Percentiles rank a stretch among this genome's conserved stretches.
Evolutionary conservation across 2,888 invertebrate species (phyloP).

Genomic region (Cheilosia urbana): DNA sequence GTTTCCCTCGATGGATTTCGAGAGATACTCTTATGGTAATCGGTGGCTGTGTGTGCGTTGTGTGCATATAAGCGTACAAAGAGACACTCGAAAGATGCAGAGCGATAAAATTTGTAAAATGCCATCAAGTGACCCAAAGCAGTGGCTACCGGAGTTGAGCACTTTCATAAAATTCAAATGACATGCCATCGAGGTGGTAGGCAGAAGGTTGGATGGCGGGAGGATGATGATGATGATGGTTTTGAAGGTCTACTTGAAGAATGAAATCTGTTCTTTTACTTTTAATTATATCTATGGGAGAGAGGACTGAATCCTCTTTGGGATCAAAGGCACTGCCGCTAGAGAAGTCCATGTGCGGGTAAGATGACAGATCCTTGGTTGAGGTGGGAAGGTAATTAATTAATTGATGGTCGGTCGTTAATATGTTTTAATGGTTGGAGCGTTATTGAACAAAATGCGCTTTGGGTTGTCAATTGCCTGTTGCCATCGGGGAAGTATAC

Average conservation of each 20-base stretch:
- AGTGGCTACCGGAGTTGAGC: conserved; percentile 67
- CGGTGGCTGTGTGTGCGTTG: conserved; percentile 1
- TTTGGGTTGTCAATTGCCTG: not conserved
- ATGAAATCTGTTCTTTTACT: conserved; percentile 26
- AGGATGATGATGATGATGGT: conserved; percentile 25
- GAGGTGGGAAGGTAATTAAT: conserved; percentile 62
- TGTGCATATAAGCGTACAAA: conserved; percentile 8
- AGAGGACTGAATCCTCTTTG: conserved; percentile 29
- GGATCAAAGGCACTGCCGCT: conserved; percentile 46
- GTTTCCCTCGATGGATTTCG: conserved; percentile 16
- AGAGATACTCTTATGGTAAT: conserved; percentile 54
- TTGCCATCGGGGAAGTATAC: conserved; percentile 9
- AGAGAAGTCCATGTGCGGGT: conserved; percentile 16
- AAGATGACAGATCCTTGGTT: conserved; percentile 46
- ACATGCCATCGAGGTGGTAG: conserved; percentile 30
- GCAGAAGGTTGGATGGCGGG: not conserved
- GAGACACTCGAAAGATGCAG: conserved; percentile 34
- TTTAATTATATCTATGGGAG: conserved; percentile 37
- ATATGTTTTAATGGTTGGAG: conserved; percentile 13
- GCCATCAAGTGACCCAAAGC: conserved; percentile 14
- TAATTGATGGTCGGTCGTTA: conserved; percentile 47
- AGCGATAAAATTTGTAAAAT: conserved; percentile 67
- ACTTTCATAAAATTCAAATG: conserved; percentile 48
- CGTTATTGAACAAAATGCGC: not conserved
- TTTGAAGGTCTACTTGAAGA: conserved; percentile 39